Evolutionary conservation across 2,888 invertebrate genomes (phyloP).

Genomic region (Mesorhabditis spiculigera): DNA sequence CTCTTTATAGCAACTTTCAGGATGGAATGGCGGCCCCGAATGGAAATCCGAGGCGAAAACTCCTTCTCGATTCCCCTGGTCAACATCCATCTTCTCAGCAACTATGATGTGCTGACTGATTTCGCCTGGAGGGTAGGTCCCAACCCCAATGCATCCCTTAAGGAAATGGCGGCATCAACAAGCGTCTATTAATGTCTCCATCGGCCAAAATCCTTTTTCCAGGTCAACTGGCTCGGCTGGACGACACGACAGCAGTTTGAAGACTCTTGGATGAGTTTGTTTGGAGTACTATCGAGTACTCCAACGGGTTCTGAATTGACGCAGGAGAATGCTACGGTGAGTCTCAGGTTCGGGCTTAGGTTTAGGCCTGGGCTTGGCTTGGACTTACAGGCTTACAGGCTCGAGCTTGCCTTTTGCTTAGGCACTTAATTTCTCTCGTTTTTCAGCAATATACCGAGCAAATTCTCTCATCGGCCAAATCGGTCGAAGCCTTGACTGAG

Average conservation of each 20-base stretch:
- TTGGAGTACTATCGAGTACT: constrained; percentile 49
- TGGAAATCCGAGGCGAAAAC: constrained; percentile 17
- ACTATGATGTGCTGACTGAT: constrained; percentile 35
- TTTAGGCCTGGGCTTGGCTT: too few relatives aligned
- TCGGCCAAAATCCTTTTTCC: neutral
- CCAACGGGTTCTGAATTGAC: constrained; percentile 42
- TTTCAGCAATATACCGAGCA: constrained; percentile 26
- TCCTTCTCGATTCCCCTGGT: constrained; percentile 34
- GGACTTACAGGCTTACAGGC: too few relatives aligned
- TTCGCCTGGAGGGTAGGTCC: constrained; percentile 28
- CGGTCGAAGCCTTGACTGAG: constrained; percentile 37
- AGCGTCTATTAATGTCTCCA: too few relatives aligned
- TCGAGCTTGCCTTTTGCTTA: neutral
- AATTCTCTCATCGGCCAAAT: constrained; percentile 25
- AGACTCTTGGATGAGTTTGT: constrained; percentile 47
- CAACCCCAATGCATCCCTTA: too few relatives aligned
- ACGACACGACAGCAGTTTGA: constrained; percentile 41
- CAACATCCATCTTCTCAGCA: constrained; percentile 40
- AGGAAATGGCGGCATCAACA: too few relatives aligned
- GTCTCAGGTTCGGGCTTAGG: neutral
- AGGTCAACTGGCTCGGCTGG: constrained; percentile 40
- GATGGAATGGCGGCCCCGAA: constrained; percentile 29
- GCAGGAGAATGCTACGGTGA: constrained; percentile 11
- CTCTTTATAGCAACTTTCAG: neutral
- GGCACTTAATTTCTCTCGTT: neutral